A percentile compares a stretch with the other conserved stretches of the same genome.
These are phyloP conservation scores for Misgurnus anguillicaudatus DNA, from an alignment of 2,113 vertebrate species.

Conservation along the genomic window DNA sequence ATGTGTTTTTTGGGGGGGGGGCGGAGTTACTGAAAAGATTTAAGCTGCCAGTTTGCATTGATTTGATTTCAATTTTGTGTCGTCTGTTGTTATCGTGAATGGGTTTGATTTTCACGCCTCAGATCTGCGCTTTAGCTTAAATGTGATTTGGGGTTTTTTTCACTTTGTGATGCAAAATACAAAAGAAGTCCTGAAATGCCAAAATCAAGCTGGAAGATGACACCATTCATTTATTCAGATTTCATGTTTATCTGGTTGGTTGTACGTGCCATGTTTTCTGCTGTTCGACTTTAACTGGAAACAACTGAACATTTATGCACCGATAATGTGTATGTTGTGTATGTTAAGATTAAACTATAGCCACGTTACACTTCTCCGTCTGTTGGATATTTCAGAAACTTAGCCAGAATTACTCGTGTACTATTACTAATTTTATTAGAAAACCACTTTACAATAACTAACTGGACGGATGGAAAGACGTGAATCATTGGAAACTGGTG, in stretches of 20 bases:
- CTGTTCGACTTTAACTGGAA: constrained; percentile 55
- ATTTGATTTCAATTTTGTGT: constrained; percentile 7
- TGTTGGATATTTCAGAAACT: constrained; percentile 13
- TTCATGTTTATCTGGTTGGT: constrained; percentile 61
- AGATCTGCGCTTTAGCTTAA: not conserved
- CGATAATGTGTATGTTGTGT: constrained; percentile 60
- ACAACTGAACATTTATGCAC: constrained; percentile 56
- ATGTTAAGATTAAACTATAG: constrained; percentile 55
- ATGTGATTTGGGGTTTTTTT: not conserved
- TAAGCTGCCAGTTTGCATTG: constrained; percentile 40
- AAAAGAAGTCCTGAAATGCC: not conserved
- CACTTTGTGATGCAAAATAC: not conserved
- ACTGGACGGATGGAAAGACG: not conserved
- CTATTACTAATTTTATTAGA: not conserved
- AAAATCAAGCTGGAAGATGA: not conserved
- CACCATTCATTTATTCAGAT: not conserved
- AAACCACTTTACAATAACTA: not conserved
- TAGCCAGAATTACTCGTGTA: not conserved
- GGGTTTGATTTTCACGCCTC: not conserved
- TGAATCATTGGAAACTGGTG: not conserved
- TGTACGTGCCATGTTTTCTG: constrained; percentile 67
- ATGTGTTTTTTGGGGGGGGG: constrained; percentile 61
- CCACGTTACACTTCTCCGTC: constrained; percentile 50
- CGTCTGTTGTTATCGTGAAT: not conserved
- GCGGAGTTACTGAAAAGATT: constrained; percentile 62